Base-by-base conservation (phyloP, 2,888 invertebrate species). In the Zonitis immaculata region DNA sequence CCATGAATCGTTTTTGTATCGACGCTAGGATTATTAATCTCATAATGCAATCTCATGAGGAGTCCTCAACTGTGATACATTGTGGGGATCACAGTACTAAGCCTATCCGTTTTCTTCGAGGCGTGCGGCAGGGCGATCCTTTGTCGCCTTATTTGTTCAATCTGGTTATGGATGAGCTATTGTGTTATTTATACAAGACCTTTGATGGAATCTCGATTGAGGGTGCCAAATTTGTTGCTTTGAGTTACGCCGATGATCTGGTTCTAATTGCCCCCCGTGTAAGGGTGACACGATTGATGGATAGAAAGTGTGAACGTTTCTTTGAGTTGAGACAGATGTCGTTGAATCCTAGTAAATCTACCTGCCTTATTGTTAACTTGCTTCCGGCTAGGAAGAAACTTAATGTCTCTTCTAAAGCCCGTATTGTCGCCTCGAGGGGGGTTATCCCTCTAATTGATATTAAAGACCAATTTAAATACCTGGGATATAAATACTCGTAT, bases 91-190 rank as follows among this genome's bases (percentile, higher is more conserved):
- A 9, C 1, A 20, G 6, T 2, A 54, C 54, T 8, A n/a, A 32
- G 7, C 28, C 14, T 3, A 52, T 52, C 1, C 3, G 11, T 8
- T 3, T 49, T 6, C 32, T 44, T 0, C 63, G 70, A 20, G 74
- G 75, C 0, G 75, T 76, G 3, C 66, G 71, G 8, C 77, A 77
- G 58, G 76, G 75, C 0, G 74, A 75, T 53, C 74, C 73, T 0
- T 56, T 76, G 11, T 71, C 72, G 11, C 66, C 67, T 0, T 1
- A 64, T 0, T 50, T 66, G 0, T 66, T 69, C 35, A 67, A 66
- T 30, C 16, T 67, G 3, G 59, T 69, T 0, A 44, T 69, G 14
- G 68, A 67, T 35, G 66, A 67, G 35, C 55, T 66, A 0, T 18
- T 66, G 1, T 25, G 8, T 6, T 14, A 43, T 6, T 14, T 49